Percentiles rank a stretch among this genome's conserved stretches.
Conservation (phyloP, 2,113 vertebrate genomes). For the Plotosus lineatus region DNA sequence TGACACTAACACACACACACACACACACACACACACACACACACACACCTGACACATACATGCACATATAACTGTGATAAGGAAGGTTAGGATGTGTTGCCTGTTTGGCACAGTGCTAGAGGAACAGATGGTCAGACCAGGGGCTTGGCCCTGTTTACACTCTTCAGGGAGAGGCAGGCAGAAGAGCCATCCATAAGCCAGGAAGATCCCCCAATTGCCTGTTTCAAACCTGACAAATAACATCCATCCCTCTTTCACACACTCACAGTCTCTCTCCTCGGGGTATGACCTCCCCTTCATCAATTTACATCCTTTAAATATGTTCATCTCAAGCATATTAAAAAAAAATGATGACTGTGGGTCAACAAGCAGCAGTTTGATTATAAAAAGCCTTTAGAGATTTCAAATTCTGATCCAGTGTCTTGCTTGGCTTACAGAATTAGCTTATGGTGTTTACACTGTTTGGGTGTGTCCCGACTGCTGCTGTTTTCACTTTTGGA, state of each 20-base stretch:
- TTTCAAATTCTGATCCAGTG: background rate
- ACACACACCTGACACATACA: background rate
- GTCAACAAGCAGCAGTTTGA: slow-evolving; percentile 8
- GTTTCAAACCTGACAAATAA: slow-evolving; percentile 43
- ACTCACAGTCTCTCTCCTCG: slow-evolving; percentile 12
- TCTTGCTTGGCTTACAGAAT: background rate
- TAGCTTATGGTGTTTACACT: background rate
- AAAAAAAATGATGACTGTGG: slow-evolving; percentile 26
- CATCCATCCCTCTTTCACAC: slow-evolving; percentile 21
- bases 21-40: too few relatives aligned
- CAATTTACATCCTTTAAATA: slow-evolving; percentile 37
- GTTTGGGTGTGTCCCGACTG: background rate
- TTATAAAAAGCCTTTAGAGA: background rate
- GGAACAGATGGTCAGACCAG: slow-evolving; percentile 68
- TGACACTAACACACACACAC: background rate
- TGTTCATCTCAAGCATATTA: slow-evolving; percentile 42
- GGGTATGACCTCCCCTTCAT: slow-evolving; percentile 22
- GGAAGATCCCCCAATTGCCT: slow-evolving; percentile 38
- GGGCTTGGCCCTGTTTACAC: slow-evolving; percentile 55
- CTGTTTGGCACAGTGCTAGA: slow-evolving; percentile 55
- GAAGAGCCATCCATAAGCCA: slow-evolving; percentile 43
- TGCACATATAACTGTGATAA: background rate
- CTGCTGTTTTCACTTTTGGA: background rate
- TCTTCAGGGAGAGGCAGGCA: slow-evolving; percentile 46
- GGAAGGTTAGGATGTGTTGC: slow-evolving; percentile 41